Percentiles rank a stretch among this genome's conserved stretches.
Evolutionary conservation across 2,113 vertebrate genomes (phyloP).

Genomic region (Sus scrofa): DNA sequence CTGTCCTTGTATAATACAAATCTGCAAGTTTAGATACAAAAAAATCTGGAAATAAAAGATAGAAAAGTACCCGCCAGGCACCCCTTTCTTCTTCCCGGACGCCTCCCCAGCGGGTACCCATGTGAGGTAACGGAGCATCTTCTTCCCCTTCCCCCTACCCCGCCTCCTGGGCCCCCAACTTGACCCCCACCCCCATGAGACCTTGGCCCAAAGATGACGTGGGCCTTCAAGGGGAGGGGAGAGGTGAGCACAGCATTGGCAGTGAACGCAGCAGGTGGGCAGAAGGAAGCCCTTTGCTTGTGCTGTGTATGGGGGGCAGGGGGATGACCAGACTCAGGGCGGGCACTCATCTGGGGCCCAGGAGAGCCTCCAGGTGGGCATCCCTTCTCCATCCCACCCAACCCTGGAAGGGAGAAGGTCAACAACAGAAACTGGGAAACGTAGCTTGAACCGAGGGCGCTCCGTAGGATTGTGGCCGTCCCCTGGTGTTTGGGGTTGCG

Average conservation of each 20-base stretch:
- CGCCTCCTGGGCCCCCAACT: conserved; percentile 20
- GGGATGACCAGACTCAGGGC: background rate
- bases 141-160: conserved; percentile 1
- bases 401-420: conserved; percentile 56
- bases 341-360: background rate
- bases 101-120: conserved; percentile 68
- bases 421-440: conserved; percentile 72
- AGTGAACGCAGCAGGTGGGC: conserved; percentile 74
- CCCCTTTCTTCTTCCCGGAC: conserved; percentile 9
- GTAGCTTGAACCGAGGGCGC: background rate
- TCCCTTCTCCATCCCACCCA: conserved; percentile 50
- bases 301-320: conserved; percentile 69
- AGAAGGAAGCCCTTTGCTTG: conserved; percentile 78
- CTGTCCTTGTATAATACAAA: conserved; percentile 85
- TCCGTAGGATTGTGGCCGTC: background rate
- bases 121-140: conserved; percentile 82
- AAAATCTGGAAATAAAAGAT: conserved; percentile 85
- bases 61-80: conserved; percentile 83
- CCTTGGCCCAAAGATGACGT: conserved; percentile 35
- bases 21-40: conserved; percentile 85
- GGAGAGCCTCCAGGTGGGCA: conserved; percentile 6
- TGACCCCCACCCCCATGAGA: conserved; percentile 51
- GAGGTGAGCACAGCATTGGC: conserved; percentile 75
- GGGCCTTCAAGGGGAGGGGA: background rate
- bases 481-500: background rate